A percentile compares a stretch with the other conserved stretches of the same genome.
phyloP scores from a whole-genome alignment of 2,888 invertebrate species.

The Ganaspis brasiliensis region DNA sequence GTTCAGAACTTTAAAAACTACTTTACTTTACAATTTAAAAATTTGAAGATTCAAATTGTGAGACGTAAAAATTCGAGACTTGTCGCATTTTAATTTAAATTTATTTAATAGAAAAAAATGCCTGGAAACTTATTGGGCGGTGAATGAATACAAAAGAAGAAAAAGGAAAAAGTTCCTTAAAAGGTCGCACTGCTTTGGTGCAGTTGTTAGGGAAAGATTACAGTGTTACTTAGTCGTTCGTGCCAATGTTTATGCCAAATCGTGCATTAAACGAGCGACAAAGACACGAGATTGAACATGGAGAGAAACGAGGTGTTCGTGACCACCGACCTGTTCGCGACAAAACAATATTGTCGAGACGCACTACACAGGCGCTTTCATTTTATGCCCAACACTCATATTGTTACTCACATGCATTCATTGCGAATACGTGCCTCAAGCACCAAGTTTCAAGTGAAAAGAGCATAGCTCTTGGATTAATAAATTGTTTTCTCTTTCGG shows the following conservation, averaged over 20 bases:
- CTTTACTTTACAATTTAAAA: no score
- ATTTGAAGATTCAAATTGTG: no score
- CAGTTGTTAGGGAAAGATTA: constrained; percentile 22
- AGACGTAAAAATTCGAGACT: no score
- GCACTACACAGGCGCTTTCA: constrained; percentile 63
- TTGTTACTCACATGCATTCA: constrained; percentile 77
- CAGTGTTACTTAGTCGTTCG: constrained; percentile 23
- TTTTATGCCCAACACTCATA: constrained; percentile 71
- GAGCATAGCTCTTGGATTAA: constrained; percentile 24
- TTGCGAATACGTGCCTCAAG: constrained; percentile 64
- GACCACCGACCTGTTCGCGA: constrained; percentile 69
- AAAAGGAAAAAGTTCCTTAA: constrained; percentile 27
- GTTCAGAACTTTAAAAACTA: no score
- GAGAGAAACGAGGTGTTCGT: constrained; percentile 63
- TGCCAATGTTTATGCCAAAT: constrained; percentile 46
- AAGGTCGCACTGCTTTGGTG: constrained; percentile 9
- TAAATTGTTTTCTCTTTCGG: constrained; percentile 33
- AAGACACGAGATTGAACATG: constrained; percentile 36
- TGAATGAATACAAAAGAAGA: constrained; percentile 2
- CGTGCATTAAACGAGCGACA: constrained; percentile 35
- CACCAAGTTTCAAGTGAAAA: constrained; percentile 35
- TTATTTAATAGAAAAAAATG: no score
- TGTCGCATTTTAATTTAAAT: no score
- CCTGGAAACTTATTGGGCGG: background rate
- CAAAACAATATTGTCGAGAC: constrained; percentile 77